A percentile compares a stretch with the other conserved stretches of the same genome.
Evolutionary conservation across 2,113 vertebrate genomes (phyloP).

Genomic region (Bettongia penicillata): DNA sequence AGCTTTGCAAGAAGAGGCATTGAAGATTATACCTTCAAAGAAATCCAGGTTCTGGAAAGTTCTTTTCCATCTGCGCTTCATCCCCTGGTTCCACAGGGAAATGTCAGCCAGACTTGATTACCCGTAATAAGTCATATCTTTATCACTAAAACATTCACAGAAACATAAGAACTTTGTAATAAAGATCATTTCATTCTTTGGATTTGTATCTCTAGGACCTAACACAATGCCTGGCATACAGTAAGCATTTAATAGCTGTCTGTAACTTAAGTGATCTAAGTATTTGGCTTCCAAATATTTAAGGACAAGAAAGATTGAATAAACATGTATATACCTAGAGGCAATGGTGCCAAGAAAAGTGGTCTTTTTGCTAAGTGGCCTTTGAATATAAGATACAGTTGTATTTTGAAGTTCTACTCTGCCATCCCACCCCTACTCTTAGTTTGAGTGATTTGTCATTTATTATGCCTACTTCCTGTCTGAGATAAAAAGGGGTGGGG

Average conservation of each 20-base stretch:
- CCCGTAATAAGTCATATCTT: not conserved
- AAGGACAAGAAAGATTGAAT: constrained; percentile 19
- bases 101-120: not conserved
- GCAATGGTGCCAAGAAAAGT: not conserved
- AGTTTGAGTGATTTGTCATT: too few species aligned
- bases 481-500: too few species aligned
- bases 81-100: not conserved
- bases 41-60: constrained; percentile 79
- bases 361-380: not conserved
- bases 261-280: not conserved
- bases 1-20: constrained; percentile 92
- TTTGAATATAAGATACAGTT: constrained; percentile 12
- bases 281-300: not conserved
- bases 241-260: not conserved
- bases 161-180: not conserved
- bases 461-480: too few species aligned
- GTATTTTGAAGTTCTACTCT: too few species aligned
- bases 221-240: not conserved
- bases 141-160: constrained; percentile 15
- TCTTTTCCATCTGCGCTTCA: not conserved
- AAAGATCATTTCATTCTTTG: not conserved
- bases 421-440: too few species aligned
- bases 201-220: not conserved
- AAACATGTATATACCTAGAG: not conserved
- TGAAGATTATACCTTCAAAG: constrained; percentile 92